These are phyloP conservation scores for Ernsta delagoae DNA, from an alignment of 2,888 invertebrate species.

Conservation along the genomic window DNA sequence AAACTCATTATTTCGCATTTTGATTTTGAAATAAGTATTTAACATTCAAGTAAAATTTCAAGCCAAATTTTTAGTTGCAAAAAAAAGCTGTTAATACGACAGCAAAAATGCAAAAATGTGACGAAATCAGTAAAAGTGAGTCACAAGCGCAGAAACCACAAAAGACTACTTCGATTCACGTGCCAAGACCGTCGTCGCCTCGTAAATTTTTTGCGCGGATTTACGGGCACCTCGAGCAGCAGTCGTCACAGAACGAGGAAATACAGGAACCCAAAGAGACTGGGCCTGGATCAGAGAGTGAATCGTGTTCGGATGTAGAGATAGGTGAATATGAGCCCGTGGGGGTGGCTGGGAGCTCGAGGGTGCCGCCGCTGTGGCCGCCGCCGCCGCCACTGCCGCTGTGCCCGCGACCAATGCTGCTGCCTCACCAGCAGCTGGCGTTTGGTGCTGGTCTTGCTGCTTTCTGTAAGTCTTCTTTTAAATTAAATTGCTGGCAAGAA, in stretches of 20 bases:
- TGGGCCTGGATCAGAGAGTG: constrained; percentile 59
- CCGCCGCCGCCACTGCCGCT: constrained; percentile 71
- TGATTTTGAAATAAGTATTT: no score
- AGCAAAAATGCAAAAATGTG: constrained; percentile 32
- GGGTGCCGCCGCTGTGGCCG: constrained; percentile 58
- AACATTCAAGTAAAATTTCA: no score
- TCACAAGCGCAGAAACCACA: constrained; percentile 32
- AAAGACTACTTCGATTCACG: constrained; percentile 55
- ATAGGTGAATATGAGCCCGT: constrained; percentile 59
- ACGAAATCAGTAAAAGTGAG: constrained; percentile 13
- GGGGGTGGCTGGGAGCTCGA: constrained; percentile 5
- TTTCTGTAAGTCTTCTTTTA: constrained; percentile 73
- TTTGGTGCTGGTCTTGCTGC: constrained; percentile 86
- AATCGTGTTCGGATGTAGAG: constrained; percentile 79
- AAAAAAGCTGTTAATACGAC: neutral
- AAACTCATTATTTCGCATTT: no score
- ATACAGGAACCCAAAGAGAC: constrained; percentile 42
- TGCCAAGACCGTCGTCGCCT: constrained; percentile 89
- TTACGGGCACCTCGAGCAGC: constrained; percentile 90
- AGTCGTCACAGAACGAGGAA: constrained; percentile 45
- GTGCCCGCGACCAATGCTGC: constrained; percentile 72
- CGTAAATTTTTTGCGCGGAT: constrained; percentile 92
- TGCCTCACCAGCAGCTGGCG: constrained; percentile 80
- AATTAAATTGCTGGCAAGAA: no score
- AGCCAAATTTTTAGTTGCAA: no score